Conservation (phyloP, 1,140 invertebrate genomes). For the Dendroctonus ponderosae region DNA sequence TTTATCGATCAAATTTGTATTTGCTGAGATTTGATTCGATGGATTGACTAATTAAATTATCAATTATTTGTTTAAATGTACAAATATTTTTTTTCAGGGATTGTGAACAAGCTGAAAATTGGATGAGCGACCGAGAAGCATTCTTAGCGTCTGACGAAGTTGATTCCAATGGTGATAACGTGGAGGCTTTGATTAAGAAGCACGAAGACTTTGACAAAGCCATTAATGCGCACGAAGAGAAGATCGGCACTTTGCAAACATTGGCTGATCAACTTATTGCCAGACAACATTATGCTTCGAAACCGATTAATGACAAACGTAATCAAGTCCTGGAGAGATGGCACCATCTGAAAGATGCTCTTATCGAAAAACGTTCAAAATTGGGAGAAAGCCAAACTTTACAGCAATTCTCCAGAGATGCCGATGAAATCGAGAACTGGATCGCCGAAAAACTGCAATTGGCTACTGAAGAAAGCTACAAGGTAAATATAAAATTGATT, state of each 20-base stretch:
- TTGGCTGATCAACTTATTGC: conserved; percentile 94
- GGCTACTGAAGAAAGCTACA: conserved; percentile 96
- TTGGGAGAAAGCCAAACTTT: conserved; percentile 97
- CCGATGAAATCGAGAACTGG: conserved; percentile 99
- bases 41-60: too few relatives aligned
- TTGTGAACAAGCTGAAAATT: conserved; percentile 97
- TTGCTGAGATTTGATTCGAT: background rate
- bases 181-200: conserved; percentile 98
- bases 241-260: conserved; percentile 90
- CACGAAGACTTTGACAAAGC: conserved; percentile 99
- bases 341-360: conserved; percentile 93
- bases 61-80: too few relatives aligned
- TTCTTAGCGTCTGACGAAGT: conserved; percentile 89
- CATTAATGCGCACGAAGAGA: conserved; percentile 98
- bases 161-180: conserved; percentile 88
- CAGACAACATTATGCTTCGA: conserved; percentile 87
- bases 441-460: conserved; percentile 97
- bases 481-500: conserved; percentile 47
- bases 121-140: conserved; percentile 98
- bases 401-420: conserved; percentile 98
- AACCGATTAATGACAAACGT: conserved; percentile 87
- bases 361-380: conserved; percentile 95
- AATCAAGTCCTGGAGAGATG: conserved; percentile 91
- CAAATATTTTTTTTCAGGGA: conserved; percentile 77
- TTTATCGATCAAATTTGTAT: background rate